A percentile compares a stretch with the other conserved stretches of the same genome.
Conservation (phyloP, 2,888 invertebrate genomes). For the Crepidodera aurea region DNA sequence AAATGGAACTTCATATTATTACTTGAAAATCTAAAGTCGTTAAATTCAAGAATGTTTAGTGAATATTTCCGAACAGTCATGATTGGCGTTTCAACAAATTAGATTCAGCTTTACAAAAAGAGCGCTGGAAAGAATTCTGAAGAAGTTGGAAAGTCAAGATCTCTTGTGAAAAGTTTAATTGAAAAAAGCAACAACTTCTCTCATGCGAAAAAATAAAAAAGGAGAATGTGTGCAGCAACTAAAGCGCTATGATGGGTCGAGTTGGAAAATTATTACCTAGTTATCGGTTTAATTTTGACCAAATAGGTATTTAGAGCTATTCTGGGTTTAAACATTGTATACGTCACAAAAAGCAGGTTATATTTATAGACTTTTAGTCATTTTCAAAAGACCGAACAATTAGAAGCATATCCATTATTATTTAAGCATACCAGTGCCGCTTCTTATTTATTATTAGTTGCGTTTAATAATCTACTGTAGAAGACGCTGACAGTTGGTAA, state of each 20-base stretch:
- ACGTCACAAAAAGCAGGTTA: too few species aligned
- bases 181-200: constrained; percentile 47
- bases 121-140: constrained; percentile 36
- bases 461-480: too few species aligned
- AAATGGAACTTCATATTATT: background rate
- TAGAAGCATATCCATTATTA: too few species aligned
- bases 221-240: constrained; percentile 13
- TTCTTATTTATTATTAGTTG: too few species aligned
- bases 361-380: too few species aligned
- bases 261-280: background rate
- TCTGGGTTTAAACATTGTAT: too few species aligned
- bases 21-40: constrained; percentile 31
- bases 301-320: too few species aligned
- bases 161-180: constrained; percentile 50
- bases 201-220: constrained; percentile 28
- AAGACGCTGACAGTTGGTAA: too few species aligned
- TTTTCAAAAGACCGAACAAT: too few species aligned
- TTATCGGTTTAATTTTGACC: background rate
- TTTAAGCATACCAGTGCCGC: too few species aligned
- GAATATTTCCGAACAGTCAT: constrained; percentile 47
- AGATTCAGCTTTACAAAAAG: constrained; percentile 49
- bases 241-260: background rate
- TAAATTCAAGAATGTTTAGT: constrained; percentile 43
- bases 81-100: constrained; percentile 51
- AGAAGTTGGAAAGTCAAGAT: constrained; percentile 39